Evolutionary conservation across 2,797 vertebrate genomes (phyloP).

Genomic region (Philypnodon macrostomus): DNA sequence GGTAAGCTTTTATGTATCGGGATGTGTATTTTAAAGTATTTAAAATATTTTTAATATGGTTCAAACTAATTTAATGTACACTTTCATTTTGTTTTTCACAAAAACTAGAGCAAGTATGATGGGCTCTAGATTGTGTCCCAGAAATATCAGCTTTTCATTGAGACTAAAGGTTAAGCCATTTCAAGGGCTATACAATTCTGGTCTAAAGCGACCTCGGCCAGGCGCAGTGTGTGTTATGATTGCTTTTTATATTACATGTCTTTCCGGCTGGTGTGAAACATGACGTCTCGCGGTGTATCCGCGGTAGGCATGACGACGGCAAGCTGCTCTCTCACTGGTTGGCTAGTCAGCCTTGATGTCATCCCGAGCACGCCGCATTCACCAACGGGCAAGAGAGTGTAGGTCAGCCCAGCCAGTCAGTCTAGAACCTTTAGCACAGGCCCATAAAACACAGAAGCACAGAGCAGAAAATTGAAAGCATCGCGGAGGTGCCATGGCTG

Average conservation of each 20-base stretch:
- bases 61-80: constrained; percentile 41
- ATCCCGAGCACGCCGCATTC: constrained; percentile 52
- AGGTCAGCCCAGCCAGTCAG: constrained; percentile 69
- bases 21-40: constrained; percentile 36
- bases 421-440: constrained; percentile 70
- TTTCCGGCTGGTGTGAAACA: constrained; percentile 42
- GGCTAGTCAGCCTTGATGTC: constrained; percentile 69
- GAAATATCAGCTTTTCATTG: constrained; percentile 48
- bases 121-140: constrained; percentile 26
- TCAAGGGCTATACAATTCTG: constrained; percentile 41
- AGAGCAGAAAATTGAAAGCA: constrained; percentile 86
- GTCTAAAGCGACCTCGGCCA: constrained; percentile 39
- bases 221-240: constrained; percentile 29
- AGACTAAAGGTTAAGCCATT: constrained; percentile 39
- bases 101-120: constrained; percentile 51
- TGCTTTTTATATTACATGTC: constrained; percentile 42
- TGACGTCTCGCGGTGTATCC: constrained; percentile 47
- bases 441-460: constrained; percentile 79
- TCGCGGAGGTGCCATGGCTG: constrained; percentile 77
- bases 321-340: constrained; percentile 46
- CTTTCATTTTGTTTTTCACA: too few relatives aligned
- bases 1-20: too few relatives aligned
- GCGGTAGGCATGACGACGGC: constrained; percentile 54
- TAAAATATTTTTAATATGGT: constrained; percentile 46
- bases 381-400: constrained; percentile 51